phyloP scores from a whole-genome alignment of 2,113 vertebrate genomes.

The Centropus bengalensis region DNA sequence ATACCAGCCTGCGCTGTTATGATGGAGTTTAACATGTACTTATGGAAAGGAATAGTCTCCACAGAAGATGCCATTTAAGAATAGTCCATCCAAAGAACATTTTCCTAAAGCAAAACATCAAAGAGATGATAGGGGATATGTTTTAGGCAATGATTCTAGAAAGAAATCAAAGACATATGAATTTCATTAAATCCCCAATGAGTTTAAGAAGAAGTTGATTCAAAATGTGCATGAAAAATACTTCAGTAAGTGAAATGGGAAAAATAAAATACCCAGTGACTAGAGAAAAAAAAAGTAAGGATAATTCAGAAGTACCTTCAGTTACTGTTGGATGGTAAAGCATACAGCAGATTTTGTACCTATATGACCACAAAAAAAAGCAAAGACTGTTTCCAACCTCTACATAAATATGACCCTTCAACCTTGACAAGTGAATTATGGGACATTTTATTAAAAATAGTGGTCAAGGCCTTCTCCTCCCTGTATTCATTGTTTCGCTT shows the following conservation, averaged over 20 bases:
- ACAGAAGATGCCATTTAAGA: constrained; percentile 41
- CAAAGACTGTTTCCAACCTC: not conserved
- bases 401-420: not conserved
- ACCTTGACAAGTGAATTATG: not conserved
- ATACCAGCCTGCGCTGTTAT: not conserved
- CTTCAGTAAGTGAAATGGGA: not conserved
- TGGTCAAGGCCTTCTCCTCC: not conserved
- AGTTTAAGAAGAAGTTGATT: constrained; percentile 12
- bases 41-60: not conserved
- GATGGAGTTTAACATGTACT: constrained; percentile 17
- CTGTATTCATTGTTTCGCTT: not conserved
- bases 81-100: constrained; percentile 41
- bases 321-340: not conserved
- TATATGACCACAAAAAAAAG: not conserved
- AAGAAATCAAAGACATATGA: constrained; percentile 50
- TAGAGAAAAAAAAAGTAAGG: not conserved
- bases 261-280: not conserved
- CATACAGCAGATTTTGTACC: not conserved
- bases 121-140: constrained; percentile 31
- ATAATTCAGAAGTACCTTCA: not conserved
- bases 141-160: constrained; percentile 26
- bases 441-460: not conserved
- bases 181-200: constrained; percentile 43
- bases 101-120: constrained; percentile 62
- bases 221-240: not conserved